phyloP scores from a whole-genome alignment of 23 tunicate genomes.

The Halocynthia roretzi region DNA sequence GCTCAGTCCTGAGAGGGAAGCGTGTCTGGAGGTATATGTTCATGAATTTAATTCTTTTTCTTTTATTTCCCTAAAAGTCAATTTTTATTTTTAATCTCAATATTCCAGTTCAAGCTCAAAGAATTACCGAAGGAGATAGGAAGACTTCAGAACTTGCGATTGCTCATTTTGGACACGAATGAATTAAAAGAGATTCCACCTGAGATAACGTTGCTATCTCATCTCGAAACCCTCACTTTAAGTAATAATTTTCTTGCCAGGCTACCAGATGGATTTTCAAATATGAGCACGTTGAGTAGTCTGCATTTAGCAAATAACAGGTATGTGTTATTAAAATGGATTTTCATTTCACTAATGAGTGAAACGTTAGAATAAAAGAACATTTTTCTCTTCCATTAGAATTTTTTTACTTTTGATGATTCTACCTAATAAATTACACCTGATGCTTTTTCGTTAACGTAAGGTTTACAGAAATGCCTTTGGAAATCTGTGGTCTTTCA shows the following conservation, averaged over 20 bases:
- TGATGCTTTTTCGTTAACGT: too few relatives aligned
- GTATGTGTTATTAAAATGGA: conserved; percentile 1
- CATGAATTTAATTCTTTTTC: neutral
- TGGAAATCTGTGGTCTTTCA: conserved; percentile 34
- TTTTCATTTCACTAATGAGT: neutral
- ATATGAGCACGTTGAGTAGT: conserved; percentile 37
- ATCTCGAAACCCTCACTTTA: conserved; percentile 51
- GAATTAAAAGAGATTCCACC: conserved; percentile 54
- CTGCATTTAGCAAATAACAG: conserved; percentile 83
- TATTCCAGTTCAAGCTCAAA: conserved; percentile 62
- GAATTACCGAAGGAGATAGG: conserved; percentile 69
- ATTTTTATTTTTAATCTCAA: neutral
- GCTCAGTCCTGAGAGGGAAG: conserved; percentile 61
- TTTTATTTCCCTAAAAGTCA: neutral
- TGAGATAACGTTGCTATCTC: conserved; percentile 32
- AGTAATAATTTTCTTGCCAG: conserved; percentile 54
- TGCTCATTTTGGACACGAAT: conserved; percentile 70
- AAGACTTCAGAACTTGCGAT: conserved; percentile 30
- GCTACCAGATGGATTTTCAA: conserved; percentile 39
- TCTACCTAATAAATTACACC: neutral
- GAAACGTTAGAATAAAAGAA: neutral
- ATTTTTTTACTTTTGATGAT: neutral
- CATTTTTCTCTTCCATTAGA: neutral
- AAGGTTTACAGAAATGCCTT: conserved; percentile 57
- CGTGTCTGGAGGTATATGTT: conserved; percentile 63